Conservation (phyloP, 2,113 vertebrate genomes). For the Pseudorasbora parva region DNA sequence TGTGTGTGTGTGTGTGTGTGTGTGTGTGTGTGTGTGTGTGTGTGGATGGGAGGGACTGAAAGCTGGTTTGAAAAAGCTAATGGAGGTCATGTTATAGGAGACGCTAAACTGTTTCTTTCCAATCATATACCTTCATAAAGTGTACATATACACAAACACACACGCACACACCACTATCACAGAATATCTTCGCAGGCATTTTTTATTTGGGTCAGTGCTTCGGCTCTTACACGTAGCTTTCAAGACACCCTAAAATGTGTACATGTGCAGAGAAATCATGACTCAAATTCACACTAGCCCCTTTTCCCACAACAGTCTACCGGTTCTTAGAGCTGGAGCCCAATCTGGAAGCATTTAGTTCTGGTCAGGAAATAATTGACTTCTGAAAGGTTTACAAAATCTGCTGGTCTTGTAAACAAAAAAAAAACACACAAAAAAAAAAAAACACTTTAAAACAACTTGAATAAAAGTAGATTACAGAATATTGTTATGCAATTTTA, state of each 20-base stretch:
- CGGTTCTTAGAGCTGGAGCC: neutral
- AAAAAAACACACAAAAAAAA: no score
- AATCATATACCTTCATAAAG: constrained; percentile 15
- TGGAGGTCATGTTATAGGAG: constrained; percentile 64
- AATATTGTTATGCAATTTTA: neutral
- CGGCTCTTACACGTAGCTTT: neutral
- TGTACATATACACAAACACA: neutral
- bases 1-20: constrained; percentile 21
- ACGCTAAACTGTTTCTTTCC: constrained; percentile 39
- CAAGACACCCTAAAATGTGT: constrained; percentile 1
- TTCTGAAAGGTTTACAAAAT: neutral
- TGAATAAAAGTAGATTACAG: no score
- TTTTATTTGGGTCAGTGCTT: constrained; percentile 11
- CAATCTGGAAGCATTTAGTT: neutral
- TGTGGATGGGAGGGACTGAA: neutral
- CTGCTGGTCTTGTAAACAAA: neutral
- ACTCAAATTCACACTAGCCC: neutral
- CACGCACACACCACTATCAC: neutral
- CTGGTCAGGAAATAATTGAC: neutral
- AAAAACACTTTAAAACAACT: no score
- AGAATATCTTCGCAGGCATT: neutral
- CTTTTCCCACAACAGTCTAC: neutral
- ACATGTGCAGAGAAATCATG: neutral
- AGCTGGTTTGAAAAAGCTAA: constrained; percentile 36
- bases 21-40: constrained; percentile 29